Conservation (phyloP, 1,140 invertebrate species). For the Phthorimaea operculella region DNA sequence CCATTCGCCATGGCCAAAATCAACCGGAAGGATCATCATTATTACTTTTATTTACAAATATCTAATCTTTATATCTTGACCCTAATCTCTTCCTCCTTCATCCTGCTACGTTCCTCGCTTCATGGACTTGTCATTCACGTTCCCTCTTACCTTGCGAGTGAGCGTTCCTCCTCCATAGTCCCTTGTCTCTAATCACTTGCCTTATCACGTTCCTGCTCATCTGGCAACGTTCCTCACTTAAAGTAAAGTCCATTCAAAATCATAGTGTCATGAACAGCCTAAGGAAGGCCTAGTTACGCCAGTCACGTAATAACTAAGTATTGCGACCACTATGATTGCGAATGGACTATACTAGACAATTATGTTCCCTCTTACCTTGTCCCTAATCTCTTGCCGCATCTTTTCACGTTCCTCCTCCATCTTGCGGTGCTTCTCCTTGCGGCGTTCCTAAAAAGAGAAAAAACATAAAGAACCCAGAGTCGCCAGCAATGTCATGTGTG, state of each 20-base stretch:
- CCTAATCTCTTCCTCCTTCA: not conserved
- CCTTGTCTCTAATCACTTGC: not conserved
- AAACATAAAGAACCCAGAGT: too few species aligned
- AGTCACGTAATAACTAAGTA: too few species aligned
- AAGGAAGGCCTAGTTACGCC: too few species aligned
- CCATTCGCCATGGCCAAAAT: too few species aligned
- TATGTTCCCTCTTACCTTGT: slow-evolving; percentile 78
- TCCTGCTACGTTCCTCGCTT: not conserved
- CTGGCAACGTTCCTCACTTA: not conserved
- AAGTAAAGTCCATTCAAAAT: too few species aligned
- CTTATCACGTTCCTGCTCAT: not conserved
- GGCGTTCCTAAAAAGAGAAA: too few species aligned
- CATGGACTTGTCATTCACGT: not conserved
- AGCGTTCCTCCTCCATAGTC: too few species aligned
- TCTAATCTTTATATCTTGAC: not conserved
- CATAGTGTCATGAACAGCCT: too few species aligned
- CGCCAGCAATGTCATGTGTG: too few species aligned
- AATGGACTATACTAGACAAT: not conserved
- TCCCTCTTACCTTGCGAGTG: not conserved
- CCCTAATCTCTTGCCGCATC: slow-evolving; percentile 97
- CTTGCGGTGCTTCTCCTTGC: slow-evolving; percentile 97
- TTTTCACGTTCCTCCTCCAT: slow-evolving; percentile 98
- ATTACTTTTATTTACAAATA: too few species aligned
- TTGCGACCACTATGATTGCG: too few species aligned
- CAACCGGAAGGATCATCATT: too few species aligned